Percentiles rank a stretch among this genome's conserved stretches.
Evolutionary conservation across 2,113 vertebrate genomes (phyloP).

Genomic region (Odocoileus hemionus): DNA sequence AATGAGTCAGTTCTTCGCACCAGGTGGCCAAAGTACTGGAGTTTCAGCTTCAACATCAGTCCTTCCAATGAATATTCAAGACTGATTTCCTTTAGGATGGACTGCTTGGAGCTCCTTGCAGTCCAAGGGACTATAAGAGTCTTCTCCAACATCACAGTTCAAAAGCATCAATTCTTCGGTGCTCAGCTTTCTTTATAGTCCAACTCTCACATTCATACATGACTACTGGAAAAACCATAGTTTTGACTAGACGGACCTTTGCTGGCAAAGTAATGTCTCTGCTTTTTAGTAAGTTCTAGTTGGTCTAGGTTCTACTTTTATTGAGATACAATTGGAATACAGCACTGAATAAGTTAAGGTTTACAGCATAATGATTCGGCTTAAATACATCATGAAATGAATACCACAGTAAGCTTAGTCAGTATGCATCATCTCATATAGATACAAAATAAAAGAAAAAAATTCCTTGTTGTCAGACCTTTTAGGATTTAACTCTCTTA

Average conservation of each 20-base stretch:
- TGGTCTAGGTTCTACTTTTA: background rate
- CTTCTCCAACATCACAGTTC: background rate
- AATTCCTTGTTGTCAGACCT: background rate
- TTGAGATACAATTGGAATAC: background rate
- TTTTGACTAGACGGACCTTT: background rate
- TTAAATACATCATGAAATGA: background rate
- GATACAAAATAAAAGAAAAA: background rate
- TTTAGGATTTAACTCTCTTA: background rate
- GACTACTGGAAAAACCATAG: background rate
- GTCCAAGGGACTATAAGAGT: background rate
- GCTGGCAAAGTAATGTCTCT: background rate
- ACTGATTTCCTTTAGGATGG: background rate
- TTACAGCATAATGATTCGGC: background rate
- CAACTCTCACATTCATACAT: background rate
- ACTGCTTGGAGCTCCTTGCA: background rate
- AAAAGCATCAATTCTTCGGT: background rate
- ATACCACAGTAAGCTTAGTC: background rate
- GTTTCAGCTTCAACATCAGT: background rate
- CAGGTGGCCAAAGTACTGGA: background rate
- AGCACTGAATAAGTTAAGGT: background rate
- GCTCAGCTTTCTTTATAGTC: background rate
- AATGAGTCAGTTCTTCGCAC: background rate
- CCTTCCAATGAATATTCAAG: background rate
- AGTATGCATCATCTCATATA: background rate
- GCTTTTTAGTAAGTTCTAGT: background rate